Evolutionary conservation across 2,888 invertebrate genomes (phyloP), one percentile per base, ranked within the genome.

Genomic region (Nephrotoma appendiculata): DNA sequence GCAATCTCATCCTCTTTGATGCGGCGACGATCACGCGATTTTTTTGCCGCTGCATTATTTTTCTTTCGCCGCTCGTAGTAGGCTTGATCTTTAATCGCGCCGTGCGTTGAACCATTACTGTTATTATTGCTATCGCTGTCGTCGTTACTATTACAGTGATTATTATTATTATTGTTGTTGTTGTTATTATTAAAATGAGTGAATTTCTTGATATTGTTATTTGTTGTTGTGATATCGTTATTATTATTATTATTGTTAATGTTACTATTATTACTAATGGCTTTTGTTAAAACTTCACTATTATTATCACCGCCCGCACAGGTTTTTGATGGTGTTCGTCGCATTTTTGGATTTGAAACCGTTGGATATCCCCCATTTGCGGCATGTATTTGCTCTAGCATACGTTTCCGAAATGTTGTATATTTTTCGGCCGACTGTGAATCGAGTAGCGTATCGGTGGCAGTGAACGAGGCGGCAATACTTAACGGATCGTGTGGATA

Each of bases 41-140:
- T 94, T 91, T 99, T 99, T 0, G 99, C 99, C 0, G 99, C 98
- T 88, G 96, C 96, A 90, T 99, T 99, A 91, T 99, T 99, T 90
- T 97, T 97, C 88, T 96, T 94, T 9, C 98, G 92, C 87, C 98
- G 94, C 89, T 97, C 98, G 92, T 96, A 95, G 90, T 99, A 99
- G 0, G 96, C 94, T 3, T 96, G 96, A 90, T 98, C 97, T 89
- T 96, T 93, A 87, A 91, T 89, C 42, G 19, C 42, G 57, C 86
- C 86, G 31, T 87, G 86, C 31, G 85, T 87, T 45, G 84, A 43
- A 48, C 84, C 57, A 71, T 86, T 87, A 57, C 88, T 87, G 48
- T 88, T 88, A 9, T 31, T 87, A 86, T 86, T 52, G 2, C 41
- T n/a, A 41, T 86, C 86, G 71, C 87, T 86, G 83, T 91, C 90